phyloP scores from a whole-genome alignment of 2,888 invertebrate species.

The Macrosoma leucophasiata region DNA sequence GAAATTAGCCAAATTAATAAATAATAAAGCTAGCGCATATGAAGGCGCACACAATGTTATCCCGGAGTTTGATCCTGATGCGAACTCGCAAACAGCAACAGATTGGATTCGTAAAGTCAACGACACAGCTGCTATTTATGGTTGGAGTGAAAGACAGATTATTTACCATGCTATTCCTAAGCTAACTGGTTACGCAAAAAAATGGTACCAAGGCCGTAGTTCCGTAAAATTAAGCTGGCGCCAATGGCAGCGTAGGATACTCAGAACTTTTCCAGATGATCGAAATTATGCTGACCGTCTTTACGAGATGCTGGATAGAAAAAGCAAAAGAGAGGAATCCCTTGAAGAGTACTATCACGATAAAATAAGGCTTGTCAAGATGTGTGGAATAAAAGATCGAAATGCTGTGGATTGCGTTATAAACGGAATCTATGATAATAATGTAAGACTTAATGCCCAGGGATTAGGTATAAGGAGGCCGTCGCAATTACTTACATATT shows the following conservation, averaged over 20 bases:
- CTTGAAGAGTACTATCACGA: slow-evolving; percentile 21
- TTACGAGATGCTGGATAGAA: slow-evolving; percentile 19
- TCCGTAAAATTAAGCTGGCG: slow-evolving; percentile 18
- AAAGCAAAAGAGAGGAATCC: slow-evolving; percentile 19
- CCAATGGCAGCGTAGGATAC: slow-evolving; percentile 23
- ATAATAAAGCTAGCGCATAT: slow-evolving; percentile 4
- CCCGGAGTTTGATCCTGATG: slow-evolving; percentile 18
- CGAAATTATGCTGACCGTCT: slow-evolving; percentile 23
- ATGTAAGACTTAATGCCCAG: slow-evolving; percentile 12
- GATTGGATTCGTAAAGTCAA: slow-evolving; percentile 23
- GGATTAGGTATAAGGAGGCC: slow-evolving; percentile 8
- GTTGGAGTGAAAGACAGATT: slow-evolving; percentile 21
- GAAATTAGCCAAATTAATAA: too few relatives aligned
- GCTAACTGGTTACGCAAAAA: slow-evolving; percentile 21
- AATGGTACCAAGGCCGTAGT: slow-evolving; percentile 24
- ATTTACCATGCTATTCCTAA: slow-evolving; percentile 25
- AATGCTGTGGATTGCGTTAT: slow-evolving; percentile 17
- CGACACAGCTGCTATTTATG: slow-evolving; percentile 20
- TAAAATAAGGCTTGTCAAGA: slow-evolving; percentile 16
- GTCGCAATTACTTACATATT: slow-evolving; percentile 4
- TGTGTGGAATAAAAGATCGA: slow-evolving; percentile 14
- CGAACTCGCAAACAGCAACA: slow-evolving; percentile 10
- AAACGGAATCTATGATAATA: slow-evolving; percentile 15
- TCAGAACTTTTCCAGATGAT: slow-evolving; percentile 23
- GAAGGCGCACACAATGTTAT: slow-evolving; percentile 14